Conservation (phyloP, 2,113 vertebrate species). For the Paramormyrops kingsleyae region DNA sequence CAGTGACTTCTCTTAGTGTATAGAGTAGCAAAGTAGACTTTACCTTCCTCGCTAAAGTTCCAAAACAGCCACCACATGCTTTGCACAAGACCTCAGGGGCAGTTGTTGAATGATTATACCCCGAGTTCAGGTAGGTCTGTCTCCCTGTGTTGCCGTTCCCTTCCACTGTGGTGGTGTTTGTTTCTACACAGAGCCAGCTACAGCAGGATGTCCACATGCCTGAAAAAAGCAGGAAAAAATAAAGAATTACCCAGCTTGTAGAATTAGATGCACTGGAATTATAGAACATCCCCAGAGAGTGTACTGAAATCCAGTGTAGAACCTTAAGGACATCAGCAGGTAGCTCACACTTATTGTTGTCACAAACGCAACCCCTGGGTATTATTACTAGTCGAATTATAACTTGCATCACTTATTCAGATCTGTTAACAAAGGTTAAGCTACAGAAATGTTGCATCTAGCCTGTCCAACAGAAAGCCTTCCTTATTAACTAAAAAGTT, state of each 20-base stretch:
- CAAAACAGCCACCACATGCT: conserved; percentile 63
- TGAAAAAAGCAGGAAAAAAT: neutral
- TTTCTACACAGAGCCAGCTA: conserved; percentile 38
- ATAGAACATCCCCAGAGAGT: neutral
- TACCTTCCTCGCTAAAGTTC: conserved; percentile 60
- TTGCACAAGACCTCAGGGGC: conserved; percentile 65
- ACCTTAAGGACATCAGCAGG: neutral
- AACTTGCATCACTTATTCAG: neutral
- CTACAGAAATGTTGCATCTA: neutral
- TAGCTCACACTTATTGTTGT: neutral
- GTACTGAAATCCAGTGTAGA: neutral
- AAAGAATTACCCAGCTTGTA: neutral
- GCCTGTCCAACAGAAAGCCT: neutral
- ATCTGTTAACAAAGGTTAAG: neutral
- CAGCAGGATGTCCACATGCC: conserved; percentile 34
- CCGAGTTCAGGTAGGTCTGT: conserved; percentile 45
- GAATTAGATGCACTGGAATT: neutral
- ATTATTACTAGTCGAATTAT: neutral
- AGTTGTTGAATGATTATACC: conserved; percentile 65
- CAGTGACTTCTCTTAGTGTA: neutral
- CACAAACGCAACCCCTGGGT: neutral
- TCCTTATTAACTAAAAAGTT: neutral
- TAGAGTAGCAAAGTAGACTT: conserved; percentile 18
- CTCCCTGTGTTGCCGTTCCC: conserved; percentile 43
- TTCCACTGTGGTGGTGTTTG: conserved; percentile 44